Base-by-base conservation (phyloP, 2,113 vertebrate genomes). In the Onychostoma macrolepis region DNA sequence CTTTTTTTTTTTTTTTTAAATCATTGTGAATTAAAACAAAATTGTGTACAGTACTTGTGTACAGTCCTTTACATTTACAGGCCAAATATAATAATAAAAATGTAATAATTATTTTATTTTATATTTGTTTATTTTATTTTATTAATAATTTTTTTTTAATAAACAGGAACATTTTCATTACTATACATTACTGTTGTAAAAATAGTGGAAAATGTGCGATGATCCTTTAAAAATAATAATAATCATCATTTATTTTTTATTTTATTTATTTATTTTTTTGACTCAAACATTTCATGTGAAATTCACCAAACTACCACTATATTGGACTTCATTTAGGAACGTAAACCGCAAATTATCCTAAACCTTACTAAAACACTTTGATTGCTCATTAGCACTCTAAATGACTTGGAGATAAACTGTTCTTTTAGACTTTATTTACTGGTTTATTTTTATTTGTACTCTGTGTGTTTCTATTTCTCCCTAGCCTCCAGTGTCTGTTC, bases 401-500 rank as follows among this genome's bases (percentile, higher is more conserved):
- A 38, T 71, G 33, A 71, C 67, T 36, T 36, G 4, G 30, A 19
- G 15, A 38, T 12, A 80, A 7, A 12, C 15, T 33, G 38, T 17
- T 41, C 21, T 41, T 72, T 56, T 74, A 19, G 12, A 15, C 15
- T 36, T 21, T 86, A 19, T 77, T 83, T 17, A 4, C 24, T 72
- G 36, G 3, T 33, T n/a, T 71, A 19, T 71, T n/a, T 63, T 80
- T 15, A 19, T 45, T 61, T 71, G 1, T 56, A 86, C 28, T 67
- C 7, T 69, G 38, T 33, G 38, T 33, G 30, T 58, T 41, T 87
- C 19, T 87, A 95, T 94, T 96, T 94, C 83, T 93, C 94, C 75
- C 88, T 80, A 97, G 97, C 95, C 96, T 80, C 93, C 95, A 72
- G 92, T 94, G 79, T 65, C 94, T 3, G 96, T 97, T 82, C 97